These are phyloP conservation scores for Proisotoma minuta DNA, from an alignment of 2,888 invertebrate genomes.

Conservation along the genomic window DNA sequence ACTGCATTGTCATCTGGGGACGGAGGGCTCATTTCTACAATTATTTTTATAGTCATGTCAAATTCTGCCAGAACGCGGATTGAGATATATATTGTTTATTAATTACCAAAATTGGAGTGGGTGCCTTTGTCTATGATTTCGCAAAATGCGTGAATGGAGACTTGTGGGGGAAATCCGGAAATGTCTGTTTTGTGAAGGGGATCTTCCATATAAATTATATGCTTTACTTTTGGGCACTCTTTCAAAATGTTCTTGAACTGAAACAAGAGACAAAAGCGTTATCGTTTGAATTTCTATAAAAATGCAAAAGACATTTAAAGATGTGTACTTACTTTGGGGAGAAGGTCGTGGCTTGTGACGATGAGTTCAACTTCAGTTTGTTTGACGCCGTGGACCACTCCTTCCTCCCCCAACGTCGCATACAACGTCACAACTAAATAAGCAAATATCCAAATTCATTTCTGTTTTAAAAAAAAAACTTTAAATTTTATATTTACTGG, in stretches of 20 bases:
- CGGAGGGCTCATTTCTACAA: conserved; percentile 61
- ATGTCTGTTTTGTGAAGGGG: conserved; percentile 69
- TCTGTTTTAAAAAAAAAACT: not conserved
- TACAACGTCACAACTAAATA: conserved; percentile 86
- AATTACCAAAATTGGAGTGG: conserved; percentile 14
- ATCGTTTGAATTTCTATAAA: too few species aligned
- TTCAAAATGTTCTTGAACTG: conserved; percentile 76
- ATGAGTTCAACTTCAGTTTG: conserved; percentile 92
- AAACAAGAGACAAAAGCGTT: too few species aligned
- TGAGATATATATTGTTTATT: too few species aligned
- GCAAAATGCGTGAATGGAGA: conserved; percentile 68
- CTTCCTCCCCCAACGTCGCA: conserved; percentile 93
- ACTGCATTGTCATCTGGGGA: conserved; percentile 77
- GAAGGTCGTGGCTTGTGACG: conserved; percentile 84
- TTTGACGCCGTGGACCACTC: conserved; percentile 91
- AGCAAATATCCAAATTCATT: conserved; percentile 1
- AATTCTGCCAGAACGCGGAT: too few species aligned
- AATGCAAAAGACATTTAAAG: too few species aligned
- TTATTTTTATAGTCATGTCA: too few species aligned
- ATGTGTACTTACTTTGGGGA: too few species aligned
- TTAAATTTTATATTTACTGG: conserved; percentile 55
- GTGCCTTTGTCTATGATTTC: conserved; percentile 62
- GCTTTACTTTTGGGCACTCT: conserved; percentile 69
- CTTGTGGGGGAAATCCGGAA: conserved; percentile 65
- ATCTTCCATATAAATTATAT: conserved; percentile 81